phyloP scores from a whole-genome alignment of 2,113 vertebrate species.

The Emydura subglobosa region DNA sequence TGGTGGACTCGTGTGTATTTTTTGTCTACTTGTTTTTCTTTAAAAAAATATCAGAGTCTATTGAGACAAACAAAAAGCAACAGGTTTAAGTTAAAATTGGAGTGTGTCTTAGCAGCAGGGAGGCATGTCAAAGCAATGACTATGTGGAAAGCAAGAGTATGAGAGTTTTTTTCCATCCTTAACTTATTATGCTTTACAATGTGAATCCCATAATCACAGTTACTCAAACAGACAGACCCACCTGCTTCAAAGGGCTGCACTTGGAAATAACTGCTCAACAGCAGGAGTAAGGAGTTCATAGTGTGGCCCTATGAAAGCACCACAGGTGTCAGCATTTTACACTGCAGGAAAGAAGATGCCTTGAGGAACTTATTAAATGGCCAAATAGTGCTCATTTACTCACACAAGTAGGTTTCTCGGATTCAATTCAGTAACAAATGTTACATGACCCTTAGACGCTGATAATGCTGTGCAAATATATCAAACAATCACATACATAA shows the following conservation, averaged over 20 bases:
- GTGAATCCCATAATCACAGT: background rate
- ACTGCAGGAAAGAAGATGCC: background rate
- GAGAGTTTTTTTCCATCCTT: background rate
- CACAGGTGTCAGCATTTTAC: background rate
- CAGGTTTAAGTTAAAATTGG: background rate
- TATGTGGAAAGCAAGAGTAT: background rate
- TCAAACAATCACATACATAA: background rate
- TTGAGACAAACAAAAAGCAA: accelerated
- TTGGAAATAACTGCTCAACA: background rate
- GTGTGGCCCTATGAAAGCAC: background rate
- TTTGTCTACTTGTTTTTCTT: background rate
- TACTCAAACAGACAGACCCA: background rate
- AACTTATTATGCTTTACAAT: background rate
- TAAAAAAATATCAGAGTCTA: background rate
- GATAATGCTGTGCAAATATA: background rate
- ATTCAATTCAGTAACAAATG: background rate
- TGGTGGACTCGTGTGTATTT: accelerated
- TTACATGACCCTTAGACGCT: background rate
- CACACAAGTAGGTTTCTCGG: background rate
- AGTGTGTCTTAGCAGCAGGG: background rate
- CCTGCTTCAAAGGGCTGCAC: background rate
- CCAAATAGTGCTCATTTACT: background rate
- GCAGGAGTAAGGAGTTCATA: background rate
- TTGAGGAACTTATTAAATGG: background rate
- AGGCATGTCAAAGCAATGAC: background rate